Evolutionary conservation across 2,888 invertebrate genomes (phyloP), one percentile per base, ranked within the genome.

Genomic region (Biston stratarius): DNA sequence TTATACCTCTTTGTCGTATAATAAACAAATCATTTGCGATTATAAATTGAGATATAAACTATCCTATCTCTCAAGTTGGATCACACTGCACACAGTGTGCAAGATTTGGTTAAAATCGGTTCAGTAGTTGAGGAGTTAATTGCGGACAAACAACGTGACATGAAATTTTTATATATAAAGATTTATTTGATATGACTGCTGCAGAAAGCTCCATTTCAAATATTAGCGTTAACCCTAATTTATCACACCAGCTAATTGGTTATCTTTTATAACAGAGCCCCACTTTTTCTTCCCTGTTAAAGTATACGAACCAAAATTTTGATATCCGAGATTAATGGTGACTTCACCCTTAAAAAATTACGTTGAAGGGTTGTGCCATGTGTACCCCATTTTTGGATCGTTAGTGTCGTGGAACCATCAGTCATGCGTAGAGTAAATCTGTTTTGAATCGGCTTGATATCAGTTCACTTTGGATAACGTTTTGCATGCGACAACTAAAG

Each of bases 271-370:
- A n/a, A 8, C 11, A 51, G 45, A 24, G n/a, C 47, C 59, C 61
- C 64, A 60, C 65, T 62, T 64, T 72, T 66, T 33, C 49, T 34
- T 57, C 44, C 61, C 51, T 53, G 45, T 44, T 48, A 53, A 55
- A 24, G 10, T 75, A 80, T 65, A 63, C 71, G 71, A 72, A 70
- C 72, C 68, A 58, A 71, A 67, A 58, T 71, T 67, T 73, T 73
- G 69, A 75, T 75, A 73, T 75, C 73, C 51, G 79, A 90, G 90
- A 90, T 90, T 89, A 90, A 90, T 90, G 86, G 85, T 81, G 79
- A 76, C 80, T 84, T 81, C 81, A 84, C 89, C 88, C 88, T 87
- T 87, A 87, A 90, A 91, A 91, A 92, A 90, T 84, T 78, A 80
- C 86, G 83, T 78, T 77, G 83, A 81, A 86, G 89, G 89, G 89